Evolutionary conservation across 2,113 vertebrate genomes (phyloP).

Genomic region (Recurvirostra avosetta): DNA sequence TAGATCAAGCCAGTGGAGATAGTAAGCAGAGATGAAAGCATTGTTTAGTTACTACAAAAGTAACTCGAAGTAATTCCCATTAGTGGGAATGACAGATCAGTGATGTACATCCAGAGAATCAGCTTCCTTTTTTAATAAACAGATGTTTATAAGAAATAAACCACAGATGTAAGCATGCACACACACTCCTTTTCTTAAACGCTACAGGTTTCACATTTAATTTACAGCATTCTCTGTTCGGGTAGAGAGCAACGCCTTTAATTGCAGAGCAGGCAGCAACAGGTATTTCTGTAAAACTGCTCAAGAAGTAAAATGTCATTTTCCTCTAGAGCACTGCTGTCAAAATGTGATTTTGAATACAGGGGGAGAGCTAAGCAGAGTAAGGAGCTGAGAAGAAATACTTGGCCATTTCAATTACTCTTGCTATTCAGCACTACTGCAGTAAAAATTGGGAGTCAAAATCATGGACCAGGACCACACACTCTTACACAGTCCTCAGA

Average conservation of each 20-base stretch:
- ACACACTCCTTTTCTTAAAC: background rate
- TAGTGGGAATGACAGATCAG: background rate
- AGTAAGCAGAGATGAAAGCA: background rate
- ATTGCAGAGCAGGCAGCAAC: background rate
- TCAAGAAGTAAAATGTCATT: background rate
- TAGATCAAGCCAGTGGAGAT: background rate
- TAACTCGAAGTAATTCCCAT: constrained; percentile 8
- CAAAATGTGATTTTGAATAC: background rate
- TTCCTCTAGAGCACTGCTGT: background rate
- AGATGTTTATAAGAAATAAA: background rate
- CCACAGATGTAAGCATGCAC: background rate
- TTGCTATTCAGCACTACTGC: background rate
- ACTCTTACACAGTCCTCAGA: background rate
- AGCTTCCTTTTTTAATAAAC: background rate
- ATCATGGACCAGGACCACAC: background rate
- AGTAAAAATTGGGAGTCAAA: background rate
- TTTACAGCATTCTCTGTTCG: background rate
- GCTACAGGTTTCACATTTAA: background rate
- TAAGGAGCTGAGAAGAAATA: background rate
- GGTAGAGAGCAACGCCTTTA: background rate
- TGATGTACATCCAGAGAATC: background rate
- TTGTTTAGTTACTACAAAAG: background rate
- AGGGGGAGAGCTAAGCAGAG: background rate
- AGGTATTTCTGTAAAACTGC: background rate
- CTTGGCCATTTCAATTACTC: background rate